phyloP scores from a whole-genome alignment of 2,888 invertebrate genomes.

The Monochamus alternatus region DNA sequence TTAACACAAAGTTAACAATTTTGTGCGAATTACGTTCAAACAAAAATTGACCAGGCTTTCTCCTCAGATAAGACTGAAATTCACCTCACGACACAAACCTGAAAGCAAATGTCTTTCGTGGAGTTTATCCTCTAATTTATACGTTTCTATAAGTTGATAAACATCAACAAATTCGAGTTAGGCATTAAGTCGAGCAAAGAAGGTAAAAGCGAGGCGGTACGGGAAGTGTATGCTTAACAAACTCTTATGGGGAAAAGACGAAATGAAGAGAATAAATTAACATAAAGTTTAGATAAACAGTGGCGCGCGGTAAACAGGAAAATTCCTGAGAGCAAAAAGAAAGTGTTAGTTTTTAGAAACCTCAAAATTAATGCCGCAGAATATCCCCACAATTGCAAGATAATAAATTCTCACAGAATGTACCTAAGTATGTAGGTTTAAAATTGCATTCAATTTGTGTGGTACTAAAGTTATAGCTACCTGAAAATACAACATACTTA shows the following conservation, averaged over 20 bases:
- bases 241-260: constrained; percentile 61
- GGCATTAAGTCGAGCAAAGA: constrained; percentile 43
- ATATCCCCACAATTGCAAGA: too few relatives aligned
- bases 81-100: constrained; percentile 30
- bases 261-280: constrained; percentile 69
- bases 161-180: constrained; percentile 56
- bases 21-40: constrained; percentile 3
- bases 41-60: constrained; percentile 1
- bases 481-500: too few relatives aligned
- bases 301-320: constrained; percentile 8
- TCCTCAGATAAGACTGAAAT: neutral
- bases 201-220: constrained; percentile 52
- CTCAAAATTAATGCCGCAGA: too few relatives aligned
- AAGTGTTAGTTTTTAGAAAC: too few relatives aligned
- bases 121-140: constrained; percentile 49
- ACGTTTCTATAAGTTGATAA: constrained; percentile 58
- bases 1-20: too few relatives aligned
- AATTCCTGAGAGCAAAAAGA: too few relatives aligned
- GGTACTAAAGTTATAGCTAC: too few relatives aligned
- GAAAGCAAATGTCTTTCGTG: constrained; percentile 26
- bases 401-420: too few relatives aligned
- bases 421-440: too few relatives aligned
- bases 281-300: constrained; percentile 56
- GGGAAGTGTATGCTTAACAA: constrained; percentile 59
- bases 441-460: too few relatives aligned